phyloP scores from a whole-genome alignment of 2,888 invertebrate species.

The Cataglyphis rosenhaueri region DNA sequence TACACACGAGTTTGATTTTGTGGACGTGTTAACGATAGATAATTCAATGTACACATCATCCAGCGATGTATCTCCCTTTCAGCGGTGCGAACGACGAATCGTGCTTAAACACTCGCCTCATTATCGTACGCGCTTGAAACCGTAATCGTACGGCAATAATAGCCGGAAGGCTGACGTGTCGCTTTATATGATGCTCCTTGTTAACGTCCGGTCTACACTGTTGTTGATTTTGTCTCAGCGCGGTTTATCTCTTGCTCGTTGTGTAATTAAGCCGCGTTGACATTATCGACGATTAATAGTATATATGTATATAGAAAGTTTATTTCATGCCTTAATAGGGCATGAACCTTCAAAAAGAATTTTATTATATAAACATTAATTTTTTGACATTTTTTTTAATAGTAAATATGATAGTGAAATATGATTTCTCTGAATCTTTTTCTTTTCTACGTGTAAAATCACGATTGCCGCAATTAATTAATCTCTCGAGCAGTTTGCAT shows the following conservation, averaged over 20 bases:
- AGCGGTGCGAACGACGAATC: slow-evolving; percentile 53
- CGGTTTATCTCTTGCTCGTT: neutral
- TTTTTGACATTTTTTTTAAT: neutral
- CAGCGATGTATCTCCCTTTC: neutral
- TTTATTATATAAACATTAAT: neutral
- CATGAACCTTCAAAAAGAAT: neutral
- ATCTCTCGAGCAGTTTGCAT: slow-evolving; percentile 29
- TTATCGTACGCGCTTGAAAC: slow-evolving; percentile 56
- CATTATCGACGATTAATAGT: neutral
- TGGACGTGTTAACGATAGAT: slow-evolving; percentile 11
- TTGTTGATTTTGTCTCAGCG: slow-evolving; percentile 11
- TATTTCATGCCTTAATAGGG: neutral
- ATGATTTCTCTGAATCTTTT: neutral
- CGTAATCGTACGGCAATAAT: slow-evolving; percentile 60
- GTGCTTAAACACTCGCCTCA: slow-evolving; percentile 61
- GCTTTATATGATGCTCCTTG: slow-evolving; percentile 52
- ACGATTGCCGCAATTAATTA: slow-evolving; percentile 21
- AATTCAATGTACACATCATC: slow-evolving; percentile 5
- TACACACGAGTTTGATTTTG: neutral
- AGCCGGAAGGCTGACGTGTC: slow-evolving; percentile 64
- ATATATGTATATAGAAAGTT: no score
- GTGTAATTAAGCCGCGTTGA: slow-evolving; percentile 16
- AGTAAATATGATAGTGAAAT: neutral
- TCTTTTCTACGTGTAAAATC: neutral
- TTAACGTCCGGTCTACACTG: slow-evolving; percentile 27